A percentile compares a stretch with the other conserved stretches of the same genome.
These are phyloP conservation scores for Oryzias javanicus DNA, from an alignment of 2,113 vertebrate species.

Conservation along the genomic window DNA sequence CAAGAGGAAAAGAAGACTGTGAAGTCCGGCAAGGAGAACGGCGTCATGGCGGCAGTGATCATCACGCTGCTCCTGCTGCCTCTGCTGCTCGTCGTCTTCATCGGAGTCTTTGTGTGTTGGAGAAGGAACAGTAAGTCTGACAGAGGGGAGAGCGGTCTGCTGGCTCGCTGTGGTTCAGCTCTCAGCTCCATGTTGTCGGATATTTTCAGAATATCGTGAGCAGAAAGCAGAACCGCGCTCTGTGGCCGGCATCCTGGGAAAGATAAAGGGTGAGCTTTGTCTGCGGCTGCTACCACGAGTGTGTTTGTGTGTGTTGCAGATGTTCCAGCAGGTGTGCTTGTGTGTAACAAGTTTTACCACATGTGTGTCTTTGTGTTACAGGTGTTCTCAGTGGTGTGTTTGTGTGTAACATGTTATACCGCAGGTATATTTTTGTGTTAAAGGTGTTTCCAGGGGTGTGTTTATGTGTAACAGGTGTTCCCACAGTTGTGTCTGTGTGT, in stretches of 20 bases:
- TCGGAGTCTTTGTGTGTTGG: conserved; percentile 87
- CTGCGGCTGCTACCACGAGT: no score
- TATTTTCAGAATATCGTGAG: conserved; percentile 79
- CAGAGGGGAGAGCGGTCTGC: conserved; percentile 36
- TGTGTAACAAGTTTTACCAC: no score
- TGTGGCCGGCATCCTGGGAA: conserved; percentile 86
- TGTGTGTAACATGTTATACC: no score
- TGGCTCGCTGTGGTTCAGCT: not conserved
- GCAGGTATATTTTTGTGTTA: no score
- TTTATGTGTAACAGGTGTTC: no score
- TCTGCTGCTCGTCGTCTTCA: conserved; percentile 81
- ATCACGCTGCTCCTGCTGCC: conserved; percentile 89
- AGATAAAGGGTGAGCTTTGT: conserved; percentile 83
- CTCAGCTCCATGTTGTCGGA: not conserved
- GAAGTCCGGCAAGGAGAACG: conserved; percentile 64
- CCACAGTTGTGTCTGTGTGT: no score
- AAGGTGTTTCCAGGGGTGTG: no score
- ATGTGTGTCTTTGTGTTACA: no score
- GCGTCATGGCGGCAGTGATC: conserved; percentile 83
- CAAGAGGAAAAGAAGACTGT: conserved; percentile 66
- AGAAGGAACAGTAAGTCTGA: conserved; percentile 84
- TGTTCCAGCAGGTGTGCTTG: no score
- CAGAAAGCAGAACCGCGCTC: conserved; percentile 85
- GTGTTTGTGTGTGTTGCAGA: no score
- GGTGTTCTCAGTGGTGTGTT: no score